phyloP scores from a whole-genome alignment of 2,113 vertebrate species.

The Actenoides lindsayi region DNA sequence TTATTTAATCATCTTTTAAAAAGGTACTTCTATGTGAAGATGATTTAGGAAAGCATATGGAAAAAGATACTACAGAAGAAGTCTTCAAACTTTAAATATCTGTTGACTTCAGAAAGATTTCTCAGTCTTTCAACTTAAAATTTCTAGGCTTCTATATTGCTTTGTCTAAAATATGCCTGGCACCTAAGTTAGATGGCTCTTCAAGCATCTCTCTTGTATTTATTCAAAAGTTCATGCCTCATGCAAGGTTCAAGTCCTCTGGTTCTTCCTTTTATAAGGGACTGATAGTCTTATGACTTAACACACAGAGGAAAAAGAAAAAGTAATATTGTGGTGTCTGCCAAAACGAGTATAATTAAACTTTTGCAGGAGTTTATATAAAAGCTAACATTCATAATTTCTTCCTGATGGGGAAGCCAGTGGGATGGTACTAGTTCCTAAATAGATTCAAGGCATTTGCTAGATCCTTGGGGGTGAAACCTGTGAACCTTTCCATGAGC shows the following conservation, averaged over 20 bases:
- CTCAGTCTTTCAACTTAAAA: not conserved
- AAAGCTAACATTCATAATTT: not conserved
- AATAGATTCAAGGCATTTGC: not conserved
- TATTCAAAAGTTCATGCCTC: not conserved
- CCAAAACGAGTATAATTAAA: not conserved
- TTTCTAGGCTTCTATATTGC: not conserved
- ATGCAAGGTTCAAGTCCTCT: not conserved
- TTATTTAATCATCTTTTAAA: not conserved
- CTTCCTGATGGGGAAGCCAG: not conserved
- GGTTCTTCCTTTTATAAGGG: not conserved
- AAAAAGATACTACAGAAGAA: not conserved
- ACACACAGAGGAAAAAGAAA: not conserved
- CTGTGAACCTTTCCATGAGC: not conserved
- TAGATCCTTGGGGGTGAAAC: not conserved
- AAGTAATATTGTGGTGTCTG: not conserved
- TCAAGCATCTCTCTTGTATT: not conserved
- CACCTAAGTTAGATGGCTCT: not conserved
- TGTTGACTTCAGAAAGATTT: not conserved
- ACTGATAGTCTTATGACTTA: not conserved
- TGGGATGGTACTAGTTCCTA: not conserved
- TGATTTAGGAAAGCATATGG: not conserved
- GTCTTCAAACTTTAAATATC: not conserved
- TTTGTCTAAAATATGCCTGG: not conserved
- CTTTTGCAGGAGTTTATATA: not conserved
- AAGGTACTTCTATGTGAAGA: not conserved